Base-by-base conservation (phyloP, 2,888 invertebrate species). In the Sicus ferrugineus region DNA sequence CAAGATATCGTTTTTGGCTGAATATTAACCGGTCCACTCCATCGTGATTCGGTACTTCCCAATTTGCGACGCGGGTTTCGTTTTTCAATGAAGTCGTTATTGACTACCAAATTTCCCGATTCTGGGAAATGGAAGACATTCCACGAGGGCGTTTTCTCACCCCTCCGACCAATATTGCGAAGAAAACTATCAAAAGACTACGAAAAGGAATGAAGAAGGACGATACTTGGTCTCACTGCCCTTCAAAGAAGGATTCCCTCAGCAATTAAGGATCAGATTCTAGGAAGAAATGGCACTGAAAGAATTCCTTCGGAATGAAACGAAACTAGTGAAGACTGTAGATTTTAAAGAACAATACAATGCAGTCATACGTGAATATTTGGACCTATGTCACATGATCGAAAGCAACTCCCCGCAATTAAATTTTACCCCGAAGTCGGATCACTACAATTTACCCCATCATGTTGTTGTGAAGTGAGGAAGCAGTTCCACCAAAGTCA, bases 401-500 rank as follows among this genome's bases (percentile, higher is more conserved):
- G 38, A 7, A 9, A 38, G 7, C 38, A 38, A 7, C 7, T 14
- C 38, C 38, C n/a, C n/a, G n/a, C n/a, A n/a, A 23, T 34, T 11
- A 3, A 14, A 34, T 4, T 2, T 21, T 3, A 2, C n/a, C 0
- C 31, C 1, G 1, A 31, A 65, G 21, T 28, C 14, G 42, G 16
- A 11, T 7, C 48, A 66, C n/a, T 74, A 67, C 56, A 74, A 72
- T 30, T 21, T 72, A 6, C 73, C 75, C 0, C 74, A 75, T 54
- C 73, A 75, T 34, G 73, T 46, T 19, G 46, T 46, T 23, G 0
- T 62, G 6, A 42, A 62, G 28, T 21, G 16, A 26, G 26, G 26
- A 21, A 26, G 54, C 23, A 54, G 14, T 26, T 7, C 28, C 14
- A 26, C 28, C 23, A 23, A 54, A 16, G 11, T 54, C 21, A 6